phyloP scores from a whole-genome alignment of 2,797 vertebrate genomes.

The Salarias fasciatus region DNA sequence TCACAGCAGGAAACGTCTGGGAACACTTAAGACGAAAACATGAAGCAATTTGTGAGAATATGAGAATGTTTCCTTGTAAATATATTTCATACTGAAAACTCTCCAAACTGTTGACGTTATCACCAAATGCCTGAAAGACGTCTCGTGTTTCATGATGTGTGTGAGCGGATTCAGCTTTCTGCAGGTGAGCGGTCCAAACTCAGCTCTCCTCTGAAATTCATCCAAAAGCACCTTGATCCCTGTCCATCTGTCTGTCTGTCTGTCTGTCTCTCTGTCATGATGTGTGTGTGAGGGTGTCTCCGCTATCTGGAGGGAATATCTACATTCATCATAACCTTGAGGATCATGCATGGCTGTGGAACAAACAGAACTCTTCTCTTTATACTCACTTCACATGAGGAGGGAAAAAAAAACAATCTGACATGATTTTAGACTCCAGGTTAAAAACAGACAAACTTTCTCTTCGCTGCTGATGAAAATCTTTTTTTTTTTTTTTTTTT shows the following conservation, averaged over 20 bases:
- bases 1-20: too few species aligned
- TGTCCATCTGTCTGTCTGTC: too few species aligned
- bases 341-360: conserved; percentile 29
- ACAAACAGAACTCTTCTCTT: conserved; percentile 24
- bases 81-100: too few species aligned
- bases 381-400: conserved; percentile 8
- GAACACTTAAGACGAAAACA: too few species aligned
- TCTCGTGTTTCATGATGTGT: conserved; percentile 61
- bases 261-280: conserved; percentile 35
- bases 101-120: conserved; percentile 35
- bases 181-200: conserved; percentile 72
- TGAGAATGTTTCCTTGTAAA: too few species aligned
- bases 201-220: conserved; percentile 74
- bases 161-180: too few species aligned
- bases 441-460: too few species aligned
- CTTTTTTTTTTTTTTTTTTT: too few species aligned
- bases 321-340: conserved; percentile 58
- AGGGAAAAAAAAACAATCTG: neutral
- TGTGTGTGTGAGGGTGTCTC: conserved; percentile 45
- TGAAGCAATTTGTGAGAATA: too few species aligned
- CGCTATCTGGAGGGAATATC: conserved; percentile 61
- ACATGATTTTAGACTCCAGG: conserved; percentile 6
- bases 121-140: conserved; percentile 52
- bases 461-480: too few species aligned
- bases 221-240: conserved; percentile 77